These are phyloP conservation scores for Rhinogobio ventralis DNA, from an alignment of 2,797 vertebrate genomes.

Conservation along the genomic window DNA sequence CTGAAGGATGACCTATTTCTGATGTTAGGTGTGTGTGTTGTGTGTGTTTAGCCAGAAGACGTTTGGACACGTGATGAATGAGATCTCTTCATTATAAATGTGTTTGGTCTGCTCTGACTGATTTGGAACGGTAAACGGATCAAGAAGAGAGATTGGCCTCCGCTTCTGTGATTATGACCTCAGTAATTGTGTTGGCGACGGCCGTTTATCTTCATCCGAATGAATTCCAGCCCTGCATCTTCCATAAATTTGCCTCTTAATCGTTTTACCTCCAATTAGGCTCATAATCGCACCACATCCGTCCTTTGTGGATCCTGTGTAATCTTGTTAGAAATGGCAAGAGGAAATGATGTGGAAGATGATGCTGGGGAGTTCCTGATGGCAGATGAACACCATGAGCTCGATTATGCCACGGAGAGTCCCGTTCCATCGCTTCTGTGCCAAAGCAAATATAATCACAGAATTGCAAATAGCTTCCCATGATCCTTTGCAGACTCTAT, in stretches of 20 bases:
- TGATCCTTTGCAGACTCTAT: background rate
- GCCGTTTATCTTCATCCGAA: slow-evolving; percentile 31
- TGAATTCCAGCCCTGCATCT: slow-evolving; percentile 1
- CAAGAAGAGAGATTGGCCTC: slow-evolving; percentile 12
- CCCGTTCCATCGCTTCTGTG: background rate
- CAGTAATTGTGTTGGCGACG: slow-evolving; percentile 24
- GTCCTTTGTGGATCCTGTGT: background rate
- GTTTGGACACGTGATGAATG: slow-evolving; percentile 24
- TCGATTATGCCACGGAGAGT: slow-evolving; percentile 47
- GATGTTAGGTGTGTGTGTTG: background rate
- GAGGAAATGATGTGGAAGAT: slow-evolving; percentile 3
- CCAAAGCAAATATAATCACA: slow-evolving; percentile 29
- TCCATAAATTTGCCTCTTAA: slow-evolving; percentile 3
- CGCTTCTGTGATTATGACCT: background rate
- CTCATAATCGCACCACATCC: background rate
- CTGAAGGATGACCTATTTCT: background rate
- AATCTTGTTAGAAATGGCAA: slow-evolving; percentile 14
- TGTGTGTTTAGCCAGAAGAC: background rate
- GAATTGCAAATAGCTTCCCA: slow-evolving; percentile 12
- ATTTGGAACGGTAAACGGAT: slow-evolving; percentile 30
- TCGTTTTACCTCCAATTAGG: slow-evolving; percentile 33
- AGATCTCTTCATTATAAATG: slow-evolving; percentile 3
- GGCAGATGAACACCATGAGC: slow-evolving; percentile 32
- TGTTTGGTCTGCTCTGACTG: slow-evolving; percentile 34
- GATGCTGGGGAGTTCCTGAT: slow-evolving; percentile 10